A percentile compares a stretch with the other conserved stretches of the same genome.
Evolutionary conservation across 2,888 invertebrate genomes (phyloP).

Genomic region (Rhimphoctona megacephalus): DNA sequence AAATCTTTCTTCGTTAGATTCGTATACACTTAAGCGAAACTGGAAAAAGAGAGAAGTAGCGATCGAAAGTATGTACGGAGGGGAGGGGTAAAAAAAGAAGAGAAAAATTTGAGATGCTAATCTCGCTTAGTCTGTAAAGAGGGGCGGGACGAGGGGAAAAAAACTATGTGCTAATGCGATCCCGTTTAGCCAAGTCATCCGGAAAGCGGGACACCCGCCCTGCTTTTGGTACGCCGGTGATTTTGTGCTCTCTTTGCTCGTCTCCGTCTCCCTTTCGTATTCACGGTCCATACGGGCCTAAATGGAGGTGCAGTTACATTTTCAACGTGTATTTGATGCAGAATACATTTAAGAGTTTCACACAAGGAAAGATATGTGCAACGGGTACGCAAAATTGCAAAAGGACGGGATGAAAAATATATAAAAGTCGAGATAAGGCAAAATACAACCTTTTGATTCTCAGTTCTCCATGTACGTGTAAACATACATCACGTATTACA

Average conservation of each 20-base stretch:
- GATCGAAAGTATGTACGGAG: not conserved
- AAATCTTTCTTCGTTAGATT: not conserved
- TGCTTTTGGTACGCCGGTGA: slow-evolving; percentile 74
- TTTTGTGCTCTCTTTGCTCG: slow-evolving; percentile 61
- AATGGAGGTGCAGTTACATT: slow-evolving; percentile 33
- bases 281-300: slow-evolving; percentile 21
- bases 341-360: slow-evolving; percentile 26
- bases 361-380: not conserved
- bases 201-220: slow-evolving; percentile 84
- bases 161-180: slow-evolving; percentile 83
- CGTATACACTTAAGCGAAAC: not conserved
- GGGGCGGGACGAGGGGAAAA: slow-evolving; percentile 71
- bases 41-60: not conserved
- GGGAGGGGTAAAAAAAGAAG: slow-evolving; percentile 61
- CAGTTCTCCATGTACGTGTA: not conserved
- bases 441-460: not conserved
- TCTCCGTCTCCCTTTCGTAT: slow-evolving; percentile 49
- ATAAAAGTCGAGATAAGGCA: not conserved
- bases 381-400: not conserved
- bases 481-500: not conserved
- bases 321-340: slow-evolving; percentile 52
- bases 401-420: not conserved
- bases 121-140: slow-evolving; percentile 78
- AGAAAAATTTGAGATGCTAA: slow-evolving; percentile 82
- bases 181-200: slow-evolving; percentile 84